phyloP scores from a whole-genome alignment of 2,113 vertebrate genomes.

The Gobius niger region DNA sequence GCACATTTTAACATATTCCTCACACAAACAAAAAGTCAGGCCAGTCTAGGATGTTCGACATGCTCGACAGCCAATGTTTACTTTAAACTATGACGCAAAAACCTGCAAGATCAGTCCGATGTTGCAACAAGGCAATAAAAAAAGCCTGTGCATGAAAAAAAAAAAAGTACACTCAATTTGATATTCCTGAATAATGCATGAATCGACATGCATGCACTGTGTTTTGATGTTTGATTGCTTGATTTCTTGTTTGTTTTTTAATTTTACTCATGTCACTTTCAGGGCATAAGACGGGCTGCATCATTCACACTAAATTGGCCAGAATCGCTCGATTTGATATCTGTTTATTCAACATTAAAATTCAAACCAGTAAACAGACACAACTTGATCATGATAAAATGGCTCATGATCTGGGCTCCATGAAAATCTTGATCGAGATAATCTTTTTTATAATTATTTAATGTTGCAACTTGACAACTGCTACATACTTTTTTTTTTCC shows the following conservation, averaged over 20 bases:
- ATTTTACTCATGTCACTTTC: too few species aligned
- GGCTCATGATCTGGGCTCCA: too few species aligned
- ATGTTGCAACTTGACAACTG: too few species aligned
- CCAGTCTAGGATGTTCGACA: not conserved
- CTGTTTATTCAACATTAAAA: too few species aligned
- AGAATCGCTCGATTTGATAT: too few species aligned
- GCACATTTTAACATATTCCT: constrained; percentile 18
- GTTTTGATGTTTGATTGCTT: not conserved
- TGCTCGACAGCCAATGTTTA: constrained; percentile 13
- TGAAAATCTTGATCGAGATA: too few species aligned
- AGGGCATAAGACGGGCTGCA: too few species aligned
- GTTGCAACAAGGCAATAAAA: constrained; percentile 9
- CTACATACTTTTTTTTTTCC: too few species aligned
- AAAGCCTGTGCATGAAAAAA: not conserved
- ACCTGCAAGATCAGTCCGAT: constrained; percentile 6
- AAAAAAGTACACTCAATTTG: not conserved
- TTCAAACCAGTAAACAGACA: too few species aligned
- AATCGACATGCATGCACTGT: not conserved
- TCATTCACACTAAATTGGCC: too few species aligned
- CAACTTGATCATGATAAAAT: too few species aligned
- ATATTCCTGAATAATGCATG: not conserved
- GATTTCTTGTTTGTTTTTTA: not conserved
- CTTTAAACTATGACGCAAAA: constrained; percentile 28
- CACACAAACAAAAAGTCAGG: constrained; percentile 6
- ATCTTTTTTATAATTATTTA: too few species aligned